Evolutionary conservation across 2,113 vertebrate genomes (phyloP), one percentile per base, ranked within the genome.

Genomic region (Elachura formosa): DNA sequence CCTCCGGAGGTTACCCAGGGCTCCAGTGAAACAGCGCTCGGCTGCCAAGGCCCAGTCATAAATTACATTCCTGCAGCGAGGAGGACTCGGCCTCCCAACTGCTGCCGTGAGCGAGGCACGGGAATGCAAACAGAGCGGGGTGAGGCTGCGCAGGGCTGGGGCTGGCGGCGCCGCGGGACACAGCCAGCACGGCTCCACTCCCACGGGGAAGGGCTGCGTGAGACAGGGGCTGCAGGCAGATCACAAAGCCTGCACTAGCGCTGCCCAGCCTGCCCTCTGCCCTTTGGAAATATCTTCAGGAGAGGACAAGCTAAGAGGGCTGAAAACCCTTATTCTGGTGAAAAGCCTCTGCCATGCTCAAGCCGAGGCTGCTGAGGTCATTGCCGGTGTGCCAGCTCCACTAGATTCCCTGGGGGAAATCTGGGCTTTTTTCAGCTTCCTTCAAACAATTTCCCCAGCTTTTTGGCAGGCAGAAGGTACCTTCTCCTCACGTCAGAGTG

Each of bases 1-100:
- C 92, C 95, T 92, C 52, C 55, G 55, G 6, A 85, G 94, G 92
- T 86, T 51, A 93, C 89, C 55, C 11, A 95, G 88, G 96, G 88
- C 90, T 95, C 82, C 20, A 45, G 83, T 1, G 89, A 75, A 66
- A 45, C 61, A 2, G 28, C 3, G 82, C 61, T 43, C 10, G 62
- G 93, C 81, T 93, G 93, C 95, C 96, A 97, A 77, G 52, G 93
- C 26, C 18, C 78, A 71, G 66, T 31, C 61, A 88, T 95, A 94
- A 95, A 96, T 90, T 11, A 92, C 45, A 62, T 46, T 93, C 80
- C 97, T 95, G 80, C 86, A 81, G 43, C 79, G 49, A 40, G 79
- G 96, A 62, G 79, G 96, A 62, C 91, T 48, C 74, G 45, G 87
- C 71, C 96, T 91, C 91, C 79, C 67, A 87, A 63, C 56, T 38